Conservation (phyloP, 2,888 invertebrate species). For the Plagiodera versicolora region DNA sequence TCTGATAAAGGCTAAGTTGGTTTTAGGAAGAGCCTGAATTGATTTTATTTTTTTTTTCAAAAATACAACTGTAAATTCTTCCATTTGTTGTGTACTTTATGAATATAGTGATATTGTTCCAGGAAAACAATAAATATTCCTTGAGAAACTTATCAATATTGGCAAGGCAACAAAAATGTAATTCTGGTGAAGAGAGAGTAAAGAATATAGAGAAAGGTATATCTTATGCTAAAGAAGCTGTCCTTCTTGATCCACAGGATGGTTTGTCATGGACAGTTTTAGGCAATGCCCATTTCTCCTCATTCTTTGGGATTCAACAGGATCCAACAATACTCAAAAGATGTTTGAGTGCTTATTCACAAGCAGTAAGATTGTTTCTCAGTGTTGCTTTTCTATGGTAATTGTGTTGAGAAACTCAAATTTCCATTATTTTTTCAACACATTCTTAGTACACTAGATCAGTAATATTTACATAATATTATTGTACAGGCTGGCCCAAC, state of each 20-base stretch:
- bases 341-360: constrained; percentile 78
- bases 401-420: too few relatives aligned
- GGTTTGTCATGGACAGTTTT: constrained; percentile 83
- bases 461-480: too few relatives aligned
- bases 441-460: too few relatives aligned
- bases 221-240: constrained; percentile 79
- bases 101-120: constrained; percentile 10
- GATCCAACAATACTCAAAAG: constrained; percentile 70
- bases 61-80: background rate
- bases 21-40: too few relatives aligned
- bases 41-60: constrained; percentile 2
- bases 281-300: constrained; percentile 82
- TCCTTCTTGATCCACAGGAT: constrained; percentile 74
- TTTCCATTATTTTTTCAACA: too few relatives aligned
- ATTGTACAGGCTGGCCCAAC: too few relatives aligned
- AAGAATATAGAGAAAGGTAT: constrained; percentile 72
- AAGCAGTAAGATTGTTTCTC: constrained; percentile 64
- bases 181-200: constrained; percentile 58
- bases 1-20: too few relatives aligned
- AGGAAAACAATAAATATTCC: constrained; percentile 75
- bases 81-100: too few relatives aligned
- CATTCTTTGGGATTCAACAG: constrained; percentile 75
- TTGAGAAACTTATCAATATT: constrained; percentile 82
- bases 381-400: background rate
- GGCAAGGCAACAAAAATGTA: constrained; percentile 65